Evolutionary conservation across 2,113 vertebrate genomes (phyloP).

Genomic region (Sminthopsis crassicaudata): DNA sequence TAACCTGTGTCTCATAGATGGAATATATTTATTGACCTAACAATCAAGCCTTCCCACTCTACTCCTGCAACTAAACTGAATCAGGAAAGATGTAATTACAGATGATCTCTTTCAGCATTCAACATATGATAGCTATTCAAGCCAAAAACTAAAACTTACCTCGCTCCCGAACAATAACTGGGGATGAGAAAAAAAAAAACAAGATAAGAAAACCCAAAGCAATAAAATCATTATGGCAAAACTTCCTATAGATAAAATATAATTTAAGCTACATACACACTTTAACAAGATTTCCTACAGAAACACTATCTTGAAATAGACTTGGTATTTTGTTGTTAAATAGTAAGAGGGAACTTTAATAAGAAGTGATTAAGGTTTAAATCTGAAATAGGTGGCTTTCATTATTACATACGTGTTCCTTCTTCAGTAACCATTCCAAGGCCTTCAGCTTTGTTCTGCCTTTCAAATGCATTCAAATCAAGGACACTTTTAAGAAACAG

Average conservation of each 20-base stretch:
- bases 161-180: conserved; percentile 99
- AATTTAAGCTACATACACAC: conserved; percentile 53
- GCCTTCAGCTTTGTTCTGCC: conserved; percentile 99
- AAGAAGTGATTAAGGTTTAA: conserved; percentile 60
- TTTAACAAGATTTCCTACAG: conserved; percentile 52
- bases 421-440: conserved; percentile 99
- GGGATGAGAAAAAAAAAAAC: conserved; percentile 85
- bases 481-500: conserved; percentile 89
- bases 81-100: conserved; percentile 77
- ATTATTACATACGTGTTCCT: conserved; percentile 94
- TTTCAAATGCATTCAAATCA: conserved; percentile 99
- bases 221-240: conserved; percentile 57
- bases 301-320: conserved; percentile 45
- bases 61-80: conserved; percentile 75
- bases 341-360: not conserved
- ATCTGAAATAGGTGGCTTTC: conserved; percentile 65
- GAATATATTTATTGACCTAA: conserved; percentile 74
- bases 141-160: conserved; percentile 89
- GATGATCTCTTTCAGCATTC: conserved; percentile 76
- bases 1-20: conserved; percentile 81
- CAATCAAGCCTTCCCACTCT: conserved; percentile 81
- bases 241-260: conserved; percentile 63
- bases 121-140: conserved; percentile 77
- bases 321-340: conserved; percentile 53
- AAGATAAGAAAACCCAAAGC: conserved; percentile 91